These are phyloP conservation scores for Arnoldichthys spilopterus DNA, from an alignment of 2,797 vertebrate species.

Conservation along the genomic window DNA sequence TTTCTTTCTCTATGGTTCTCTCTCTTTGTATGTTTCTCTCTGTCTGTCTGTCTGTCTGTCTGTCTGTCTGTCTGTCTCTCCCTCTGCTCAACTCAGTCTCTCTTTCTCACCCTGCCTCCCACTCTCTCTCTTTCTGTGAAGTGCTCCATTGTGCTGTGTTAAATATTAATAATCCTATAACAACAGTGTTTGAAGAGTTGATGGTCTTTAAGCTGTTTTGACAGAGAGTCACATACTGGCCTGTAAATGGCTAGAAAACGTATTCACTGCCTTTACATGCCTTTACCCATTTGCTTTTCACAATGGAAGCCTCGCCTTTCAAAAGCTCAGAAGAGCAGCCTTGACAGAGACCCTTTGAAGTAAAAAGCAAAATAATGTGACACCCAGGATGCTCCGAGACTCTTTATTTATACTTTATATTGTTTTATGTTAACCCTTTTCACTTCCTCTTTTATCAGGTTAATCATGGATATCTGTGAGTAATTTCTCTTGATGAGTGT, in stretches of 20 bases:
- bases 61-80: background rate
- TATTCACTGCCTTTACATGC: background rate
- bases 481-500: background rate
- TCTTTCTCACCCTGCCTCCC: background rate
- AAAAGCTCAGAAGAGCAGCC: background rate
- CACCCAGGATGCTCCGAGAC: background rate
- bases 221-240: constrained; percentile 21
- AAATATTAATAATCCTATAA: constrained; percentile 56
- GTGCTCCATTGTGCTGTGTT: constrained; percentile 11
- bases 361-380: background rate
- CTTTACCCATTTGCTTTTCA: background rate
- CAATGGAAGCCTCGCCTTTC: constrained; percentile 12
- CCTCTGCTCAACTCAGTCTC: background rate
- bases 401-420: background rate
- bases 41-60: background rate
- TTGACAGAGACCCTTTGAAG: constrained; percentile 7
- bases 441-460: background rate
- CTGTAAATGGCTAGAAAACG: constrained; percentile 1
- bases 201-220: constrained; percentile 45
- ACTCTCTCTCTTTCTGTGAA: background rate
- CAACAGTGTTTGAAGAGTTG: constrained; percentile 36
- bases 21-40: background rate
- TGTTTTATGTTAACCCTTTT: background rate
- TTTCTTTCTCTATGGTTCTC: too few relatives aligned
- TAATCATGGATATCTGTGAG: background rate